phyloP scores from a whole-genome alignment of 1,140 invertebrate species.

The Listronotus oregonensis region DNA sequence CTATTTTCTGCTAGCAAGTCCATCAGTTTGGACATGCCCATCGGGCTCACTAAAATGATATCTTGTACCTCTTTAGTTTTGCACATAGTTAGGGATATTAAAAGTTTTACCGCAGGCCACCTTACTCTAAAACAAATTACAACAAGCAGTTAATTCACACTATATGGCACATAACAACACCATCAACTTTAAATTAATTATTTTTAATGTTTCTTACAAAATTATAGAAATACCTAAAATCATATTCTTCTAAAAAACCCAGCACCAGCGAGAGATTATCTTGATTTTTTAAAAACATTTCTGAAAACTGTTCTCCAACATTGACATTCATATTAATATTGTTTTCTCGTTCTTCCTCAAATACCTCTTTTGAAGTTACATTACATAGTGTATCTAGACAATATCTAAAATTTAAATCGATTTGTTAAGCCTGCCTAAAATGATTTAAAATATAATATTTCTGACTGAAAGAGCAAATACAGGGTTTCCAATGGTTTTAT shows the following conservation, averaged over 20 bases:
- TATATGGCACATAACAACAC: too few relatives aligned
- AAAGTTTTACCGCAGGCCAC: conserved; percentile 83
- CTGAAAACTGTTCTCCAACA: conserved; percentile 93
- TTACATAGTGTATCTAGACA: conserved; percentile 91
- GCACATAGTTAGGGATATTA: conserved; percentile 80
- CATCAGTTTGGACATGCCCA: conserved; percentile 98
- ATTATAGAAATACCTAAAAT: conserved; percentile 67
- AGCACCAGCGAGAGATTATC: conserved; percentile 87
- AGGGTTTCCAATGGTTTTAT: too few relatives aligned
- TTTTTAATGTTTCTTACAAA: too few relatives aligned
- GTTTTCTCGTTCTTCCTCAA: conserved; percentile 77
- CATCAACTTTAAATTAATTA: too few relatives aligned
- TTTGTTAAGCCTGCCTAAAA: too few relatives aligned
- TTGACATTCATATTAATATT: conserved; percentile 57
- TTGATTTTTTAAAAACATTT: conserved; percentile 94
- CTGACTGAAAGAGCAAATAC: too few relatives aligned
- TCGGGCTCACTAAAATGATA: conserved; percentile 90
- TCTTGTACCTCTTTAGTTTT: conserved; percentile 93
- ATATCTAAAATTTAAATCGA: conserved; percentile 33
- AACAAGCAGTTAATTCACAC: too few relatives aligned
- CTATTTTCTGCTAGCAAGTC: conserved; percentile 91
- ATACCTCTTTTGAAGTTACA: conserved; percentile 82
- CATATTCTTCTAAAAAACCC: conserved; percentile 91
- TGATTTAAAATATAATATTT: too few relatives aligned
- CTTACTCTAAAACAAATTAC: conserved; percentile 66